Evolutionary conservation across 2,797 vertebrate genomes (phyloP), one percentile per base, ranked within the genome.

Genomic region (Chiloscyllium punctatum): DNA sequence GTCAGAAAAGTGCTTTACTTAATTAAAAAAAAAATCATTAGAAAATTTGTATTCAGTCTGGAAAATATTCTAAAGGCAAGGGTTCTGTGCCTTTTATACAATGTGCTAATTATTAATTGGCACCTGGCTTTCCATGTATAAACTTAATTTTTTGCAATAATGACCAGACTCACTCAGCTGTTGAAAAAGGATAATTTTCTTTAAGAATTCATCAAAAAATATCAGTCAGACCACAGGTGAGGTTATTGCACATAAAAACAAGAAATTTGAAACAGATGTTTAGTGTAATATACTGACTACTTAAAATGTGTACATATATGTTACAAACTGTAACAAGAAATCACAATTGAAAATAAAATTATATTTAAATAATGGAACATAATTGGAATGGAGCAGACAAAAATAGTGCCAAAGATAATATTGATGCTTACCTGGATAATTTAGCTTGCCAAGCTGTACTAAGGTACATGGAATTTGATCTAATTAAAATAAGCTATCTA

Each of bases 11-110:
- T 30, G 66, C 88, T 53, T 74, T 95, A 42, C 48, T 74, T 74
- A 95, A 91, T 91, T 91, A 62, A 66, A 66, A 91, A 66, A 91
- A 62, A 77, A 95, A n/a, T 77, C 71, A 53, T 95, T 51, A 95
- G 23, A 68, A 88, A 30, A 91, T 53, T 66, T n/a, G 51, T 71
- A 53, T 71, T 30, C 51, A 77, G 94, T 27, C 48, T 91, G 88
- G 91, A 95, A 74, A 94, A 74, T 95, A 77, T 95, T 95, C 69
- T 16, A 27, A 71, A 95, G 53, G 71, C 42, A 95, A 33, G 48
- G 71, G 57, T 95, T 95, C 53, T 15, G 77, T 53, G 71, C 30
- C 77, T 74, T 27, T 77, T 95, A 77, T 53, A 95, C 53, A 95
- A 27, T 95, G 94, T 33, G n/a, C 37, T 37, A 51, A 94, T 77